Evolutionary conservation across 1,140 invertebrate species (phyloP), one percentile per base, ranked within the genome.

Genomic region (Cydia pomonella): DNA sequence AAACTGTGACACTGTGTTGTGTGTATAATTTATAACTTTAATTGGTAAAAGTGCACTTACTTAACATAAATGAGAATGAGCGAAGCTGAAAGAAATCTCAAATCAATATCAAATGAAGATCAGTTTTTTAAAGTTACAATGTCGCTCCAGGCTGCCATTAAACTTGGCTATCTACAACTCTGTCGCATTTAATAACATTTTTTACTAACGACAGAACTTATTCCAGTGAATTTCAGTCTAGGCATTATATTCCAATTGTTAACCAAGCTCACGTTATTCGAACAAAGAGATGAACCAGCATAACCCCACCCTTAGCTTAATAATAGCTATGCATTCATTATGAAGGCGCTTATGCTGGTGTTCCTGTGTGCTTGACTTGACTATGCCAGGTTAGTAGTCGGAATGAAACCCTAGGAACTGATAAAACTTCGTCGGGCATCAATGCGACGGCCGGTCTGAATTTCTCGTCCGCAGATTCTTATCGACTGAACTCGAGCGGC

Each of bases 361-460:
- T 44, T 44, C 38, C 41, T 44, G 10, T 16, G 3, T 3, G 13
- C 3, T 44, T 44, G 41, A 44, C 41, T 44, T 21, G 16, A 18
- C 50, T 53, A 1, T 53, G 50, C 50, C 5, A 23, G 53, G 16
- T 59, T 23, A 2, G 1, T 16, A 44, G 21, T 59, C n/a, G 53
- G 53, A 59, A 59, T 59, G 23, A 12, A 59, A 2, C 21, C 53
- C 47, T 77, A 64, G 73, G 69, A 80, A 72, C 75, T 53, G 75
- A 81, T 77, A 82, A 81, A 84, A 86, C 74, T 84, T 79, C 9
- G 72, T 77, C 77, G 75, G 80, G 81, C 82, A 83, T 83, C 80
- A 82, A 81, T 84, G 77, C 76, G 79, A 76, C 71, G 74, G 74
- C 53, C 53, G 74, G 84, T 82, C 76, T 81, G 77, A 84, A 82